Evolutionary conservation across 1,140 invertebrate species (phyloP).

Genomic region (Adoxophyes honmai): DNA sequence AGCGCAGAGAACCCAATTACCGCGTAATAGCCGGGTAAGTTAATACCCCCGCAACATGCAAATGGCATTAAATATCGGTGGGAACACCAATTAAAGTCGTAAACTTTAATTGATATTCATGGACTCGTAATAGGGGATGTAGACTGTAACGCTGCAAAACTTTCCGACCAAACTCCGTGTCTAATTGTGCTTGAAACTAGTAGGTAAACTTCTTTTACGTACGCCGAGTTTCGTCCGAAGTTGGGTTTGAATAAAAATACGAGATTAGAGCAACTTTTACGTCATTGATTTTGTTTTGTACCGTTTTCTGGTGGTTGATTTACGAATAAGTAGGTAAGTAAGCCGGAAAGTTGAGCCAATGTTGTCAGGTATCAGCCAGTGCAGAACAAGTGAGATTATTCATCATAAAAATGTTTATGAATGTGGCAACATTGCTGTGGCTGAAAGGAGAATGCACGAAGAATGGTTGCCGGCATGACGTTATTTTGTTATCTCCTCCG

Average conservation of each 20-base stretch:
- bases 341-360: too few relatives aligned
- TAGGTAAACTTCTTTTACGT: conserved; percentile 17
- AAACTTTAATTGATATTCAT: conserved; percentile 57
- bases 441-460: too few relatives aligned
- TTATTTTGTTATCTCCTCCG: too few relatives aligned
- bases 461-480: too few relatives aligned
- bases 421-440: too few relatives aligned
- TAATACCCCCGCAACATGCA: conserved; percentile 54
- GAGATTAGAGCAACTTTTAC: not conserved
- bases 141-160: conserved; percentile 28
- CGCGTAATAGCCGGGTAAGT: conserved; percentile 45
- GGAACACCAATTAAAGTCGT: conserved; percentile 55
- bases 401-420: too few relatives aligned
- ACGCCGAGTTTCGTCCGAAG: conserved; percentile 6
- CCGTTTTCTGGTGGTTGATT: too few relatives aligned
- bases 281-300: not conserved
- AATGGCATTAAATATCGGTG: conserved; percentile 57
- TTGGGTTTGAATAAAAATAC: not conserved
- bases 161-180: conserved; percentile 22
- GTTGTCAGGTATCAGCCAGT: too few relatives aligned
- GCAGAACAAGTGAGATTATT: too few relatives aligned
- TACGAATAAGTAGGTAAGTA: too few relatives aligned
- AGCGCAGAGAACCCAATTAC: conserved; percentile 50
- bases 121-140: conserved; percentile 33
- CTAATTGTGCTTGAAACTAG: conserved; percentile 23